phyloP scores from a whole-genome alignment of 2,888 invertebrate genomes.

The Uropetala carovei region DNA sequence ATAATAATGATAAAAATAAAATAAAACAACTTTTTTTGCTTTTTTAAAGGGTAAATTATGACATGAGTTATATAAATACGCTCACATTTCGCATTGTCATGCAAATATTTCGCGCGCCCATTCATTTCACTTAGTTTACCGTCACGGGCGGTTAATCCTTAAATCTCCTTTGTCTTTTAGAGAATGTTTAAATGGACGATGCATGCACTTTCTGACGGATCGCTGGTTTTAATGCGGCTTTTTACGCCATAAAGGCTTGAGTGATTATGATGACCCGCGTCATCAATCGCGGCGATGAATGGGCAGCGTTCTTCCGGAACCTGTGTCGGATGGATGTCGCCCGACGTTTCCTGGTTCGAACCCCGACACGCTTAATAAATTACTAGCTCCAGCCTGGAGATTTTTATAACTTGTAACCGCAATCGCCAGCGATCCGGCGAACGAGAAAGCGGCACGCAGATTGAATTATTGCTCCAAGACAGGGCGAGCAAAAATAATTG shows the following conservation, averaged over 20 bases:
- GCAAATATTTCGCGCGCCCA: neutral
- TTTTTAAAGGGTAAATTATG: neutral
- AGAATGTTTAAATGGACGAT: constrained; percentile 18
- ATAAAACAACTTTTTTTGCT: neutral
- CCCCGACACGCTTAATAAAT: constrained; percentile 29
- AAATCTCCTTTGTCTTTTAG: neutral
- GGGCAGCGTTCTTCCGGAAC: constrained; percentile 20
- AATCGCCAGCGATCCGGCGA: neutral
- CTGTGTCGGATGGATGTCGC: constrained; percentile 24
- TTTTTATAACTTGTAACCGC: constrained; percentile 24
- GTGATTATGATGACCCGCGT: constrained; percentile 18
- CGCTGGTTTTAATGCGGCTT: constrained; percentile 16
- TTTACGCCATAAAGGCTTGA: constrained; percentile 21
- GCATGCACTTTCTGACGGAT: constrained; percentile 23
- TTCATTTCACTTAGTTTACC: constrained; percentile 7
- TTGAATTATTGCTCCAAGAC: constrained; percentile 21
- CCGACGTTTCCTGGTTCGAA: constrained; percentile 28
- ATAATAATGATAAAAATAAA: neutral
- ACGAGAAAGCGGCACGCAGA: constrained; percentile 20
- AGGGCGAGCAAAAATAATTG: neutral
- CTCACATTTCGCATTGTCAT: neutral
- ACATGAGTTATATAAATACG: neutral
- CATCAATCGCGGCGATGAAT: constrained; percentile 24
- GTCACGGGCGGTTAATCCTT: neutral
- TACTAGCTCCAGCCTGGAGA: neutral